These are phyloP conservation scores for Phytoseiulus persimilis DNA, from an alignment of 2,888 invertebrate genomes.

Conservation along the genomic window DNA sequence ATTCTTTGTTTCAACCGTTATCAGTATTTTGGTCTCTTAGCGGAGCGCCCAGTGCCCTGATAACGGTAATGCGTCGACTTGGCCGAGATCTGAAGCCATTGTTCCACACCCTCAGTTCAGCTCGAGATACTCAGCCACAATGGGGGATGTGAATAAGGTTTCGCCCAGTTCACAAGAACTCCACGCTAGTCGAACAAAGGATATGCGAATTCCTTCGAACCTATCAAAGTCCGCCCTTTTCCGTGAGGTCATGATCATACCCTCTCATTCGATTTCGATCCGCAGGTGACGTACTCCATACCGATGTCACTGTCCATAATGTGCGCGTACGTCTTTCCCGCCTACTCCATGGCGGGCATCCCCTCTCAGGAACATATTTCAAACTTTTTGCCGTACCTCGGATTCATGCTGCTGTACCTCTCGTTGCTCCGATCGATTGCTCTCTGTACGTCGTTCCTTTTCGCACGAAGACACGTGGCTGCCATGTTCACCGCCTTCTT, in stretches of 20 bases:
- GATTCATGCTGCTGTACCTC: constrained; percentile 50
- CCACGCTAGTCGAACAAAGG: too few relatives aligned
- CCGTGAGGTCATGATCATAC: too few relatives aligned
- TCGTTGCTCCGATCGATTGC: constrained; percentile 49
- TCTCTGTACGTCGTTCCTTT: constrained; percentile 61
- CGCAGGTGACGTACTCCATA: constrained; percentile 67
- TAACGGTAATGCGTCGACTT: too few relatives aligned
- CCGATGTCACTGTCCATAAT: constrained; percentile 71
- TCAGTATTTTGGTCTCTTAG: too few relatives aligned
- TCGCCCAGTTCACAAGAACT: too few relatives aligned
- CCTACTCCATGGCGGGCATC: constrained; percentile 52
- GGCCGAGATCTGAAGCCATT: not conserved
- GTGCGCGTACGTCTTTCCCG: constrained; percentile 74
- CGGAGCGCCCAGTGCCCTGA: too few relatives aligned
- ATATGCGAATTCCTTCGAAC: too few relatives aligned
- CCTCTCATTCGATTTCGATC: constrained; percentile 6
- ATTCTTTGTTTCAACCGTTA: not conserved
- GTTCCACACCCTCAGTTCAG: constrained; percentile 36
- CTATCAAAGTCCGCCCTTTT: too few relatives aligned
- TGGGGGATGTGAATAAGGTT: too few relatives aligned
- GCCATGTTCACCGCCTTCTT: constrained; percentile 59
- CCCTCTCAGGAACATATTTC: constrained; percentile 46
- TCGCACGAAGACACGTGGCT: constrained; percentile 59
- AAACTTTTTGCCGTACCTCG: constrained; percentile 46
- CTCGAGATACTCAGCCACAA: not conserved